Evolutionary conservation across 2,797 vertebrate species (phyloP).

Genomic region (Enteromius radiatus): DNA sequence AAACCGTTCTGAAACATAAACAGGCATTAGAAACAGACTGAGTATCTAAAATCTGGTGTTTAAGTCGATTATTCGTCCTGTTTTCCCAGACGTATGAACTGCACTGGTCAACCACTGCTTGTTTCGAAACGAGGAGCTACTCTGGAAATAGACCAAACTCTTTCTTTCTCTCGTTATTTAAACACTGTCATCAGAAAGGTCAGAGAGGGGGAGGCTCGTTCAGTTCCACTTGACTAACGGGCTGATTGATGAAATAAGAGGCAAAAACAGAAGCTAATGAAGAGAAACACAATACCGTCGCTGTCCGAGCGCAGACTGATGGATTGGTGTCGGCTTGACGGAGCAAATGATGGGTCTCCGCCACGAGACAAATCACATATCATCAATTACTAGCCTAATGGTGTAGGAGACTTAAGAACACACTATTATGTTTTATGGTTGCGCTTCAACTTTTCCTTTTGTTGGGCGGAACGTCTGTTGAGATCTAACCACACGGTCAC

Average conservation of each 20-base stretch:
- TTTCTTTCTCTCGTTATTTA: conserved; percentile 46
- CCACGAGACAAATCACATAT: conserved; percentile 53
- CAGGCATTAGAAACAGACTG: not conserved
- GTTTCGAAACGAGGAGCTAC: not conserved
- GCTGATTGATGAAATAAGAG: conserved; percentile 62
- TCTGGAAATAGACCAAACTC: conserved; percentile 28
- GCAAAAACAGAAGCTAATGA: conserved; percentile 64
- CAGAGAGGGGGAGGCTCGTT: conserved; percentile 40
- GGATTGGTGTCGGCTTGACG: conserved; percentile 60
- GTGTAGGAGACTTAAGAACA: conserved; percentile 21
- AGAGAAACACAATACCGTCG: conserved; percentile 62
- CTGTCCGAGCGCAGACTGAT: conserved; percentile 61
- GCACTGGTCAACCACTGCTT: not conserved
- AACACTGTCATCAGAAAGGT: conserved; percentile 58
- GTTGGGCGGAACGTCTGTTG: not conserved
- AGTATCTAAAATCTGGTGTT: not conserved
- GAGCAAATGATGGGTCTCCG: conserved; percentile 54
- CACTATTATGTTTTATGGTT: conserved; percentile 17
- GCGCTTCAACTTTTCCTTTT: conserved; percentile 18
- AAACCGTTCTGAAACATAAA: not conserved
- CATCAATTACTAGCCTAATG: conserved; percentile 46
- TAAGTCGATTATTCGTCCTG: not conserved
- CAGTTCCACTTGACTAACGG: conserved; percentile 54
- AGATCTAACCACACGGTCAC: not conserved
- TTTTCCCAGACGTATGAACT: not conserved